Conservation (phyloP, 2,797 vertebrate species). For the Perodicticus potto region DNA sequence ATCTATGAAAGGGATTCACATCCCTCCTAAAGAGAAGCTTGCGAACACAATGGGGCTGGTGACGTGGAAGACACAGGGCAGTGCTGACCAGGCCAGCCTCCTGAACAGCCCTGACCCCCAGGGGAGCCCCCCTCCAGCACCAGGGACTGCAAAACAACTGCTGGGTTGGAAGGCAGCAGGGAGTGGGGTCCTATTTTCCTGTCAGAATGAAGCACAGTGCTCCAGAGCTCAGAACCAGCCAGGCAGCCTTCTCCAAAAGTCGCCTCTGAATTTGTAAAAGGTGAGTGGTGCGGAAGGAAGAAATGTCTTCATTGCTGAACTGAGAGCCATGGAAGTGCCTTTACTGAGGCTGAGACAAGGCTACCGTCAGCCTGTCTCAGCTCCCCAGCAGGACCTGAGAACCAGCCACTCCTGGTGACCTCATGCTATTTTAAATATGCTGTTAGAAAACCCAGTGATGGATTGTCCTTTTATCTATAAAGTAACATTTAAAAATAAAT, state of each 20-base stretch:
- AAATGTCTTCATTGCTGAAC: conserved; percentile 61
- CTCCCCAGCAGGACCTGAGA: conserved; percentile 19
- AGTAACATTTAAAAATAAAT: conserved; percentile 83
- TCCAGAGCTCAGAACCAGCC: background rate
- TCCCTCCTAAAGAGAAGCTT: background rate
- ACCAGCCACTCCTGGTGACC: conserved; percentile 50
- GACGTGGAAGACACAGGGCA: background rate
- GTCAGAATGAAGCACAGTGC: background rate
- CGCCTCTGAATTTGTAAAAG: conserved; percentile 2
- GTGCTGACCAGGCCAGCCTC: background rate
- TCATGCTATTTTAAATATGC: conserved; percentile 73
- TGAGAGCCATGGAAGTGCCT: conserved; percentile 79
- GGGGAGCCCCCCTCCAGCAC: background rate
- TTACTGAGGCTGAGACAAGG: conserved; percentile 23
- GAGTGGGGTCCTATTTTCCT: background rate
- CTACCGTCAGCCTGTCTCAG: background rate
- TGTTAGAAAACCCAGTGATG: conserved; percentile 77
- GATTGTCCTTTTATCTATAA: conserved; percentile 75
- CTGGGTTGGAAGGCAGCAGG: background rate
- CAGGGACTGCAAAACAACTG: background rate
- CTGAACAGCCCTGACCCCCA: background rate
- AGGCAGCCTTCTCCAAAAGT: background rate
- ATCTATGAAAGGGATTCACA: background rate
- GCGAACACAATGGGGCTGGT: background rate
- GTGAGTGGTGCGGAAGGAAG: background rate